Conservation (phyloP, 2,797 vertebrate species). For the Leptoclinus maculatus region DNA sequence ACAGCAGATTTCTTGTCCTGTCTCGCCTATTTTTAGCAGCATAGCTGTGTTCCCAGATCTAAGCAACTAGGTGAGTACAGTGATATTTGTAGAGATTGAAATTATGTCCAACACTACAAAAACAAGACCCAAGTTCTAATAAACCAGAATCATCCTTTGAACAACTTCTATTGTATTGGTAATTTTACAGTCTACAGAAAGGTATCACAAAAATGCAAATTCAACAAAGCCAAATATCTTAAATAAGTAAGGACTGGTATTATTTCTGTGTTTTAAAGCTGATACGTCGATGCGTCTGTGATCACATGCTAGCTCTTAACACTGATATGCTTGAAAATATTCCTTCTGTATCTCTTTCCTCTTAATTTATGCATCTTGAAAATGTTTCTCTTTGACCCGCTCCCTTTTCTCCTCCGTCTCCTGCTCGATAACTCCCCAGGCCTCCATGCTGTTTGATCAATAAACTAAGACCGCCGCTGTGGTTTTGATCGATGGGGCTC, state of each 20-base stretch:
- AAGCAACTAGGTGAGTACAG: neutral
- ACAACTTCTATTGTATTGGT: neutral
- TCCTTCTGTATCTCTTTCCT: neutral
- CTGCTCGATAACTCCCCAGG: conserved; percentile 42
- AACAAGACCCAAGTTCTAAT: neutral
- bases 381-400: conserved; percentile 16
- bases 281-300: neutral
- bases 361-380: neutral
- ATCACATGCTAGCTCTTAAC: neutral
- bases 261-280: conserved; percentile 8
- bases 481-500: conserved; percentile 74
- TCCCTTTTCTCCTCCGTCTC: conserved; percentile 27
- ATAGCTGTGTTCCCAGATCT: conserved; percentile 9
- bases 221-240: neutral
- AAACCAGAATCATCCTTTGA: neutral
- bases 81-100: conserved; percentile 10
- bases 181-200: neutral
- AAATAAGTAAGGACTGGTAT: neutral
- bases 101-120: neutral
- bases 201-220: neutral
- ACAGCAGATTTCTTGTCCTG: neutral
- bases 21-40: conserved; percentile 17
- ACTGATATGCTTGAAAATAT: neutral
- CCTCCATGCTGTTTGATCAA: conserved; percentile 66
- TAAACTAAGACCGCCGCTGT: conserved; percentile 62